Conservation (phyloP, 2,113 vertebrate species). For the Petrocephalus microphthalmus region DNA sequence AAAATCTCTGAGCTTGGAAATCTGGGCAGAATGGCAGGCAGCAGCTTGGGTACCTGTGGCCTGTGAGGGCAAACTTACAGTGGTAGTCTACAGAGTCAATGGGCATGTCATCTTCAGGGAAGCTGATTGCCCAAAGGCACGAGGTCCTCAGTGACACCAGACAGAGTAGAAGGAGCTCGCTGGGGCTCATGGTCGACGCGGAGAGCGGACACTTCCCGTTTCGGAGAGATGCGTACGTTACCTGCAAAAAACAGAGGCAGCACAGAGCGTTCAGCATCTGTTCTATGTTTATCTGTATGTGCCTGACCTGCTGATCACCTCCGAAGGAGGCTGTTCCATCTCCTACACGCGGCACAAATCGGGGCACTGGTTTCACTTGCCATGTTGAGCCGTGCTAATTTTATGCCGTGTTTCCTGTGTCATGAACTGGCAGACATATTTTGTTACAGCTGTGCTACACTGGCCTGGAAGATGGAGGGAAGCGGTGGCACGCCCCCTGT, state of each 20-base stretch:
- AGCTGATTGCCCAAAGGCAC: conserved; percentile 74
- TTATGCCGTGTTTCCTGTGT: conserved; percentile 3
- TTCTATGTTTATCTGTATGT: background rate
- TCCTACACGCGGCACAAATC: background rate
- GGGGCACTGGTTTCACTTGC: conserved; percentile 4
- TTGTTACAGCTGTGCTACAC: background rate
- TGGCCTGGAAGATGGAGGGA: background rate
- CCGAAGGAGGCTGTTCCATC: background rate
- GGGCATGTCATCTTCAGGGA: conserved; percentile 83
- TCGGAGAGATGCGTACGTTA: conserved; percentile 58
- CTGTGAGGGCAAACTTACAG: conserved; percentile 68
- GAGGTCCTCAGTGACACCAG: conserved; percentile 66
- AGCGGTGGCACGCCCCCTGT: background rate
- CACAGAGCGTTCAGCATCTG: conserved; percentile 9
- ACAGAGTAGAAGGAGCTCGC: conserved; percentile 61
- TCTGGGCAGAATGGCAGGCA: background rate
- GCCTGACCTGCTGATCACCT: background rate
- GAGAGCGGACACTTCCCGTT: conserved; percentile 54
- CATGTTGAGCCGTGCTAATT: conserved; percentile 21
- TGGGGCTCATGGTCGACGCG: conserved; percentile 76
- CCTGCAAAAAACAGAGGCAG: conserved; percentile 61
- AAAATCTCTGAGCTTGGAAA: background rate
- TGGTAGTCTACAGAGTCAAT: conserved; percentile 82
- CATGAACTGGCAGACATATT: conserved; percentile 13
- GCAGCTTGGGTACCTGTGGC: background rate